Evolutionary conservation across 2,113 vertebrate species (phyloP).

Genomic region (Campylomormyrus numenius): DNA sequence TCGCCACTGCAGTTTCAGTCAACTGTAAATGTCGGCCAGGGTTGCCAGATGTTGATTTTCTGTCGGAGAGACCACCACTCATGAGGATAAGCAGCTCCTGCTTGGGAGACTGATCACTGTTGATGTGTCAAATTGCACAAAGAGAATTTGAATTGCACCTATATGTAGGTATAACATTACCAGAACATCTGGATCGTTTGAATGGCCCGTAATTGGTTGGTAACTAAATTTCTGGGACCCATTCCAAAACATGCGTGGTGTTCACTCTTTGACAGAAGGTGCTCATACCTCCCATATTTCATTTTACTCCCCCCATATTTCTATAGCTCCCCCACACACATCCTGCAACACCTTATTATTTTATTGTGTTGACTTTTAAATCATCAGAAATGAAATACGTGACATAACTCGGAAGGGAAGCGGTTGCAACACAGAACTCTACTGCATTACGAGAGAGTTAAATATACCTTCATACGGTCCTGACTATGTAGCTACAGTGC

Average conservation of each 20-base stretch:
- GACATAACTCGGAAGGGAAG: background rate
- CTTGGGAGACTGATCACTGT: conserved; percentile 42
- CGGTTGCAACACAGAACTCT: background rate
- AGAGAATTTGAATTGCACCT: conserved; percentile 61
- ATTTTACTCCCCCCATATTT: background rate
- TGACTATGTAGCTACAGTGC: background rate
- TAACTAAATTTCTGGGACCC: conserved; percentile 60
- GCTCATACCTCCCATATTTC: background rate
- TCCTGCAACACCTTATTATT: background rate
- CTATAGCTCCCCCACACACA: background rate
- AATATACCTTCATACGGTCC: background rate
- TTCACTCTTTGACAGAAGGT: conserved; percentile 46
- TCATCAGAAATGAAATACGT: background rate
- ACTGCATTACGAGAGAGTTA: background rate
- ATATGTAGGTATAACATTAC: conserved; percentile 64
- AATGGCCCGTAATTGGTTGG: conserved; percentile 57
- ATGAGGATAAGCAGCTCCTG: background rate
- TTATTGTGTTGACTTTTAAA: background rate
- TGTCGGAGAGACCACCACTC: background rate
- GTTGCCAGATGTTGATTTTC: background rate
- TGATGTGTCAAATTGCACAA: conserved; percentile 65
- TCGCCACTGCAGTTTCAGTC: background rate
- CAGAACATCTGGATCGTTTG: conserved; percentile 63
- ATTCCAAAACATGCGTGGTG: conserved; percentile 58
- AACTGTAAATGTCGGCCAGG: background rate